These are phyloP conservation scores for Rhingia campestris DNA, from an alignment of 2,888 invertebrate species.

Conservation along the genomic window DNA sequence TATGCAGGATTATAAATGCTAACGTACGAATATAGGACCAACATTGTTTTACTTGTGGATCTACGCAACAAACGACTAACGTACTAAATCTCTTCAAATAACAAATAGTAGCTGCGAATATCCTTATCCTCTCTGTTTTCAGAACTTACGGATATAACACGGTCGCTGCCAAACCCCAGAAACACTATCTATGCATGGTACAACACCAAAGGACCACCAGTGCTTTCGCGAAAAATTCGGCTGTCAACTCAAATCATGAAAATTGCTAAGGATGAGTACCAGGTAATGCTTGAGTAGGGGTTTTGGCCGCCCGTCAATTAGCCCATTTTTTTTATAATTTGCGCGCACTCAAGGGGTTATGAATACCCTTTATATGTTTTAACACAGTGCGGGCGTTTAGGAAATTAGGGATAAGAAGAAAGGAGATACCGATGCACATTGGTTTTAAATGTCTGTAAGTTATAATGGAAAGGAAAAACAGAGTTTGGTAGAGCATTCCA, in stretches of 20 bases:
- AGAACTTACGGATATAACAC: slow-evolving; percentile 3
- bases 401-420: too few relatives aligned
- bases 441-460: too few relatives aligned
- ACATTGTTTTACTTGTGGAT: slow-evolving; percentile 26
- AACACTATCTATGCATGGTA: too few relatives aligned
- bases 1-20: slow-evolving; percentile 3
- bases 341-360: too few relatives aligned
- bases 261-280: slow-evolving; percentile 32
- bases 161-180: too few relatives aligned
- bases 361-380: too few relatives aligned
- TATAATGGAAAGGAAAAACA: too few relatives aligned
- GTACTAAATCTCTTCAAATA: slow-evolving; percentile 4
- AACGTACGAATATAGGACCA: slow-evolving; percentile 7
- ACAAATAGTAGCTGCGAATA: slow-evolving; percentile 9
- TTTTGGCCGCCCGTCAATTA: slow-evolving; percentile 37
- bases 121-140: too few relatives aligned
- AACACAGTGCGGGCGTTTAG: too few relatives aligned
- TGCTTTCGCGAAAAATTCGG: neutral
- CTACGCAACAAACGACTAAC: neutral
- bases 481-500: too few relatives aligned
- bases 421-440: too few relatives aligned
- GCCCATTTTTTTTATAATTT: too few relatives aligned
- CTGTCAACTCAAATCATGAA: neutral
- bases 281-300: slow-evolving; percentile 23
- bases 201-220: neutral